A percentile compares a stretch with the other conserved stretches of the same genome.
Conservation (phyloP, 2,797 vertebrate species). For the Monodelphis domestica region DNA sequence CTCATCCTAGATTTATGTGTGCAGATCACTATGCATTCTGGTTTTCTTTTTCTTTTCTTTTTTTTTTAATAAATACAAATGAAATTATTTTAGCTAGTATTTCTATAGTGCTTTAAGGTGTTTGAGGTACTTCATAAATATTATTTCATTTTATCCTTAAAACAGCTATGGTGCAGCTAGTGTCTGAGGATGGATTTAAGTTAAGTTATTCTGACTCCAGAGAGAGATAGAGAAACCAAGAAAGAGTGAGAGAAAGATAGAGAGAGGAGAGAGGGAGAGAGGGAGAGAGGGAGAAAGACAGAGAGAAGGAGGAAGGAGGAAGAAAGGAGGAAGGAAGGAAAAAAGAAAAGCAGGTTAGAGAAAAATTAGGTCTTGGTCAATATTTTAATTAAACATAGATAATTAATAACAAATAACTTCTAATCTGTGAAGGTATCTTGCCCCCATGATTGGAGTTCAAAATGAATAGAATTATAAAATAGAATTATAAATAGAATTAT, state of each 20-base stretch:
- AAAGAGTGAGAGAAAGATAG: no score
- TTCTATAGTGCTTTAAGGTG: background rate
- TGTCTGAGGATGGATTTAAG: no score
- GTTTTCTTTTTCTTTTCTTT: background rate
- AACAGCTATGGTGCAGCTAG: background rate
- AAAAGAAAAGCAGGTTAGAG: background rate
- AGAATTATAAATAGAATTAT: background rate
- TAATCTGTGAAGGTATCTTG: background rate
- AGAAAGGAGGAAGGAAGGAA: no score
- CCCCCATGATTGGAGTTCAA: background rate
- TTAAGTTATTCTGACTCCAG: no score
- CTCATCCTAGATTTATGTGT: background rate
- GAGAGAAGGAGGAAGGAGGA: no score
- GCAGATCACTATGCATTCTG: no score
- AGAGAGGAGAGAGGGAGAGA: no score
- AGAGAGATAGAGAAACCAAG: no score
- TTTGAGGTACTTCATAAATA: background rate
- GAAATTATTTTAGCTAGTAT: background rate
- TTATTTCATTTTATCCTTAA: background rate
- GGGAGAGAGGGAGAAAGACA: no score
- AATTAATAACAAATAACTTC: background rate
- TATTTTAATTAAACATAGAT: background rate
- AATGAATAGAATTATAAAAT: background rate
- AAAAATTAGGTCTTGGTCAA: background rate
- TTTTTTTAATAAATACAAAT: background rate